A percentile compares a stretch with the other conserved stretches of the same genome.
Conservation (phyloP, 1,140 invertebrate genomes). For the Dermatophagoides farinae region DNA sequence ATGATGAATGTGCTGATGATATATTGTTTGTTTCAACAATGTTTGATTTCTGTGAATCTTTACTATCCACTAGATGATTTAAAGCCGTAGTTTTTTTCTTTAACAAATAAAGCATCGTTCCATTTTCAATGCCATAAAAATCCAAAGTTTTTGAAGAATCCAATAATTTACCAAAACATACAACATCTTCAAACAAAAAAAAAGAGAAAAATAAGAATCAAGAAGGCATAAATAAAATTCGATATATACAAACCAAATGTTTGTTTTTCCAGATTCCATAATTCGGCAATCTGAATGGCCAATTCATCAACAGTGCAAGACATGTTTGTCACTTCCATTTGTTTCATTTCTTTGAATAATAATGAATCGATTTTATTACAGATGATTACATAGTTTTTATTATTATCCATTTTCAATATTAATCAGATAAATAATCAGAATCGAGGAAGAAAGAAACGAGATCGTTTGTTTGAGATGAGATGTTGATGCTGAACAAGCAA, state of each 20-base stretch:
- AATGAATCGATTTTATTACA: slow-evolving; percentile 3
- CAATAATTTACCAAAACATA: slow-evolving; percentile 12
- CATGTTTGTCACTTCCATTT: background rate
- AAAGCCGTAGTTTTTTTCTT: slow-evolving; percentile 1
- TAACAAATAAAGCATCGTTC: slow-evolving; percentile 8
- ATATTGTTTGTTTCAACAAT: background rate
- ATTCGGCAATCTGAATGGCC: background rate
- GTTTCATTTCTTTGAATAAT: background rate
- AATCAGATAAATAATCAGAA: no score
- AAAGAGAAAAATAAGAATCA: background rate
- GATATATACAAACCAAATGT: background rate
- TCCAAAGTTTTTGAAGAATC: background rate
- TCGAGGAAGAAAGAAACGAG: no score
- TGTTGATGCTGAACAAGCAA: no score
- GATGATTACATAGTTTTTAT: background rate
- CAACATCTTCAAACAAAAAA: background rate
- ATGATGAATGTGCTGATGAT: background rate
- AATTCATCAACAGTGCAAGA: background rate
- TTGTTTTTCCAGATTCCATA: background rate
- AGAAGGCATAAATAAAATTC: background rate
- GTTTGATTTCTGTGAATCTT: background rate
- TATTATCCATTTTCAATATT: no score
- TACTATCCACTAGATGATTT: background rate
- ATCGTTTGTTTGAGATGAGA: no score
- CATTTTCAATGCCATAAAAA: slow-evolving; percentile 13